These are phyloP conservation scores for Brachionus manjavacas DNA, from an alignment of 1,140 invertebrate genomes.

Conservation along the genomic window DNA sequence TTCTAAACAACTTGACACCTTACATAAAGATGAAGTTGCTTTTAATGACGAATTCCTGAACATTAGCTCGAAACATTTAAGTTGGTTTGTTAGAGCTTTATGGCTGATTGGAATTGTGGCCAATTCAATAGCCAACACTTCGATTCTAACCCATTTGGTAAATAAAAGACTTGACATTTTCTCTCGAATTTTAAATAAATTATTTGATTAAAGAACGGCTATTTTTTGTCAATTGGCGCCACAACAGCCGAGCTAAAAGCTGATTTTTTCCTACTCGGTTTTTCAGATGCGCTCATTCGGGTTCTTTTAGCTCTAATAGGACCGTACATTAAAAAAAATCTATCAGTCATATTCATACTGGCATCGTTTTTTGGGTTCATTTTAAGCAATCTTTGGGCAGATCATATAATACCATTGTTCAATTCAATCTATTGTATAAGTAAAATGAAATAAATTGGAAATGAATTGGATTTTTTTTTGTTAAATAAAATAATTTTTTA, in stretches of 20 bases:
- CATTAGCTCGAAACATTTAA: not conserved
- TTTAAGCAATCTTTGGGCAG: slow-evolving; percentile 21
- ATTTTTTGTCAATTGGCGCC: not conserved
- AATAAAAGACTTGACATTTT: no score
- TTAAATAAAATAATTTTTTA: not conserved
- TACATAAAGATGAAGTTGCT: not conserved
- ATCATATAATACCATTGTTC: slow-evolving; percentile 2
- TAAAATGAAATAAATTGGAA: not conserved
- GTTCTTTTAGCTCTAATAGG: slow-evolving; percentile 12
- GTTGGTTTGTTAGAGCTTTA: not conserved
- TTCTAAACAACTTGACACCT: not conserved
- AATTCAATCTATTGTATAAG: slow-evolving; percentile 33
- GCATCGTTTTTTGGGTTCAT: slow-evolving; percentile 31
- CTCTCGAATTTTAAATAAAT: not conserved
- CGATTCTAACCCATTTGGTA: slow-evolving; percentile 23
- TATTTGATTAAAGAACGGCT: slow-evolving; percentile 23
- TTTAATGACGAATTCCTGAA: slow-evolving; percentile 1
- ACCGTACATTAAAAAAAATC: not conserved
- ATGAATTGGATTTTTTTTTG: not conserved
- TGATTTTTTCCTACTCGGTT: slow-evolving; percentile 5
- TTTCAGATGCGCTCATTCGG: not conserved
- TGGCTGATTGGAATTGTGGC: not conserved
- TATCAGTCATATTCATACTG: not conserved
- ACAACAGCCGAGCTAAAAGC: not conserved
- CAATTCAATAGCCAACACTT: slow-evolving; percentile 39